These are phyloP conservation scores for Crocodylus rhombifer DNA, from an alignment of 2,797 vertebrate genomes.

Conservation along the genomic window DNA sequence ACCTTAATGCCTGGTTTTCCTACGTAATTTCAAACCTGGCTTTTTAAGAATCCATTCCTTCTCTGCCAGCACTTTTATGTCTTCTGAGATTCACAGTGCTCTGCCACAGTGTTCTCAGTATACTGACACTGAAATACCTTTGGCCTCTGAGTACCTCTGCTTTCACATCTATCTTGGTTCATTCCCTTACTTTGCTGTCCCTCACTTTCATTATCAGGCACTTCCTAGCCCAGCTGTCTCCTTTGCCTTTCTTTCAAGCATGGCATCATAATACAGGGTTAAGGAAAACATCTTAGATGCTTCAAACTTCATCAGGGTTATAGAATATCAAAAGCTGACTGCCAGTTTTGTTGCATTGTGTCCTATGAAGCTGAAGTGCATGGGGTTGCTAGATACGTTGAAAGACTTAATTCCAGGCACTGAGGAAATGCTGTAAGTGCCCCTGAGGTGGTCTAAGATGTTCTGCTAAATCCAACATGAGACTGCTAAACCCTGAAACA, in stretches of 20 bases:
- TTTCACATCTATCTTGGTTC: neutral
- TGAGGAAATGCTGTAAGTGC: accelerated
- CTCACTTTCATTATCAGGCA: neutral
- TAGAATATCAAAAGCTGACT: neutral
- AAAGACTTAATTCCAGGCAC: neutral
- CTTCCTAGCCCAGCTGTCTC: neutral
- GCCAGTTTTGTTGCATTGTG: neutral
- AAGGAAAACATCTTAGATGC: neutral
- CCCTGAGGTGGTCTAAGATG: too few species aligned
- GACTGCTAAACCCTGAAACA: too few species aligned
- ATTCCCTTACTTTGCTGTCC: neutral
- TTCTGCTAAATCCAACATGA: too few species aligned
- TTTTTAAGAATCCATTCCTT: neutral
- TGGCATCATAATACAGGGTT: neutral
- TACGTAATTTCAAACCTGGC: neutral
- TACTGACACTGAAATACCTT: neutral
- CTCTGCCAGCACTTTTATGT: neutral
- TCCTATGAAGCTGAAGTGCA: accelerated
- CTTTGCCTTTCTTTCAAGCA: neutral
- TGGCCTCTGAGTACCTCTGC: neutral
- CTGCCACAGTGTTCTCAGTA: neutral
- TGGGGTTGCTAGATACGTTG: accelerated
- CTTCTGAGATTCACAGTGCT: neutral
- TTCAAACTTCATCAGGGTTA: accelerated
- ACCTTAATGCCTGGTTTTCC: neutral